phyloP scores from a whole-genome alignment of 53 echinoderm and acorn worm species.

The Arbacia lixula region DNA sequence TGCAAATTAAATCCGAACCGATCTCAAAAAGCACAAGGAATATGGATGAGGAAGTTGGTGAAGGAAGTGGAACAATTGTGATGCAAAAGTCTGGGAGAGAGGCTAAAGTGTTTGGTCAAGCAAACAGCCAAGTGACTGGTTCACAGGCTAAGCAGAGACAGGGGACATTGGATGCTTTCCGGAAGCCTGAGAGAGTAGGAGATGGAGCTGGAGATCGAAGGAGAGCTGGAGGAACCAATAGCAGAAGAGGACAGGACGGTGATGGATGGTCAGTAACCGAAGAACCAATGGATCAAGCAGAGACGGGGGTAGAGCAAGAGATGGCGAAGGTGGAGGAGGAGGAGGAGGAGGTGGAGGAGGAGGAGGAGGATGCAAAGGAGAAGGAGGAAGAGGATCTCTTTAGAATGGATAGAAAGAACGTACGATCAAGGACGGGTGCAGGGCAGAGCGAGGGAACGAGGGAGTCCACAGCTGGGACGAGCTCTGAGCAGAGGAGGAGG shows the following conservation, averaged over 20 bases:
- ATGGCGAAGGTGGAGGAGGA: neutral
- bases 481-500: conserved; percentile 12
- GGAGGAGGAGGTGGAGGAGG: conserved; percentile 15
- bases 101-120: no score
- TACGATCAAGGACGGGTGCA: neutral
- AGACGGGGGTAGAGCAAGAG: neutral
- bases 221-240: neutral
- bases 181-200: neutral
- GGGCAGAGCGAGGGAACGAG: neutral
- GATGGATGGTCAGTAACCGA: neutral
- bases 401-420: conserved; percentile 16
- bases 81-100: no score
- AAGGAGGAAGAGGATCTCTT: conserved; percentile 11
- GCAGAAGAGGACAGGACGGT: neutral
- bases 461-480: neutral
- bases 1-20: conserved; percentile 28
- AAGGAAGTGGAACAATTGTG: no score
- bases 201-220: neutral
- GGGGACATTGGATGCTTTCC: conserved; percentile 1
- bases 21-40: neutral
- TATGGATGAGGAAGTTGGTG: no score
- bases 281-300: conserved; percentile 34
- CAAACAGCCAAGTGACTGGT: neutral
- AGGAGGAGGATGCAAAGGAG: conserved; percentile 4
- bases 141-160: conserved; percentile 10